Conservation (phyloP, 2,113 vertebrate genomes). For the Erpornis zantholeuca region DNA sequence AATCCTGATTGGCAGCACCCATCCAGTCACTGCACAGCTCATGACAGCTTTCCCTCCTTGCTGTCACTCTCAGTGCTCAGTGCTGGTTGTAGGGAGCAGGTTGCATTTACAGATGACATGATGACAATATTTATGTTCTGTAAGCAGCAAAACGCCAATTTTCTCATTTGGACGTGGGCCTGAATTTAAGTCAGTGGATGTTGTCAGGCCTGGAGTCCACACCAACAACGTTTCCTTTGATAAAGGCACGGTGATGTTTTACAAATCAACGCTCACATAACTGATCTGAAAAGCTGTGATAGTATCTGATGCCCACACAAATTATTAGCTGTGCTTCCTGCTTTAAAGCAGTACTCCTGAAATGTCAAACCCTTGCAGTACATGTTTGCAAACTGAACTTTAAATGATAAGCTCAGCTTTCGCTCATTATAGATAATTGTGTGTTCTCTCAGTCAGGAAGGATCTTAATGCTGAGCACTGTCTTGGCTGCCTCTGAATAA, state of each 20-base stretch:
- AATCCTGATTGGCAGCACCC: not conserved
- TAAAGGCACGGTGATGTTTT: not conserved
- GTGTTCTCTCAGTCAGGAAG: not conserved
- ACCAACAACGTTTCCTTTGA: not conserved
- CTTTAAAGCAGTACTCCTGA: not conserved
- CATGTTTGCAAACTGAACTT: conserved; percentile 42
- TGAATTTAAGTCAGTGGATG: not conserved
- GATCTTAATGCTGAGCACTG: not conserved
- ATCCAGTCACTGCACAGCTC: rapidly evolving
- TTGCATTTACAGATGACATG: not conserved
- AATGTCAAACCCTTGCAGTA: conserved; percentile 24
- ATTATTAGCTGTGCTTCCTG: conserved; percentile 21
- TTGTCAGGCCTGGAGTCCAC: not conserved
- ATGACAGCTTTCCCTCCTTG: not conserved
- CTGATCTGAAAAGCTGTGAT: not conserved
- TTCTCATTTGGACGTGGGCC: not conserved
- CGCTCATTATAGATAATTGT: conserved; percentile 14
- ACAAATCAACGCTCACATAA: not conserved
- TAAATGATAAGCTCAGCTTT: conserved; percentile 37
- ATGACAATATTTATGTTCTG: not conserved
- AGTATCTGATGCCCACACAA: conserved; percentile 24
- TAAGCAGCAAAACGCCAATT: not conserved
- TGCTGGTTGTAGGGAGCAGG: not conserved
- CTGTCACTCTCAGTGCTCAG: not conserved
- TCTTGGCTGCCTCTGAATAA: not conserved